A percentile compares a stretch with the other conserved stretches of the same genome.
Conservation (phyloP, 2,888 invertebrate species). For the Diabrotica balteata region DNA sequence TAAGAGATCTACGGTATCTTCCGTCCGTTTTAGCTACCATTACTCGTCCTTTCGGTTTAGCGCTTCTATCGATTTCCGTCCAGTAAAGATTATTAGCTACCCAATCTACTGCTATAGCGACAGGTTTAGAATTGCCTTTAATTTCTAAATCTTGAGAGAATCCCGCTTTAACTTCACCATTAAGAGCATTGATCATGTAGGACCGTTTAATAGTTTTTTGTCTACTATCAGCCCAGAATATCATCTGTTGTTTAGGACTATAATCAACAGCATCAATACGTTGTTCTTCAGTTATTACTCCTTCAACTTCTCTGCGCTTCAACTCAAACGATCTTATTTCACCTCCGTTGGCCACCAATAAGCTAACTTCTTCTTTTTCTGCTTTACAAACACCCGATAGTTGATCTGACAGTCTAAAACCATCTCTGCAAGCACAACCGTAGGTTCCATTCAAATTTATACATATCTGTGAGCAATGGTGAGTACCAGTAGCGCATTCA, state of each 20-base stretch:
- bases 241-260: slow-evolving; percentile 80
- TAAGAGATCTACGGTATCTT: slow-evolving; percentile 81
- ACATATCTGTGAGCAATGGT: slow-evolving; percentile 94
- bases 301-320: slow-evolving; percentile 71
- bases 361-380: slow-evolving; percentile 69
- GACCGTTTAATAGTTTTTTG: slow-evolving; percentile 91
- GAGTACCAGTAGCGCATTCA: slow-evolving; percentile 83
- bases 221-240: slow-evolving; percentile 96
- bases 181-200: slow-evolving; percentile 81
- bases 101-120: slow-evolving; percentile 93
- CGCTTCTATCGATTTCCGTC: slow-evolving; percentile 83
- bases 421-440: slow-evolving; percentile 85
- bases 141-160: slow-evolving; percentile 87
- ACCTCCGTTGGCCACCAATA: slow-evolving; percentile 83
- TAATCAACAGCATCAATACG: slow-evolving; percentile 92
- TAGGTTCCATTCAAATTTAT: slow-evolving; percentile 90
- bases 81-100: slow-evolving; percentile 92
- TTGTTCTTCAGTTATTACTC: slow-evolving; percentile 84
- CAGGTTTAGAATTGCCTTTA: slow-evolving; percentile 83
- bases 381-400: slow-evolving; percentile 85
- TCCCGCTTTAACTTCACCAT: slow-evolving; percentile 81
- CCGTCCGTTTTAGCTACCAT: slow-evolving; percentile 92
- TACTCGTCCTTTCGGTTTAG: slow-evolving; percentile 79
- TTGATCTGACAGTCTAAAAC: slow-evolving; percentile 78
- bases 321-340: slow-evolving; percentile 81